These are phyloP conservation scores for Sarotherodon lohbergeri DNA, from an alignment of 2,113 vertebrate genomes.

Conservation along the genomic window DNA sequence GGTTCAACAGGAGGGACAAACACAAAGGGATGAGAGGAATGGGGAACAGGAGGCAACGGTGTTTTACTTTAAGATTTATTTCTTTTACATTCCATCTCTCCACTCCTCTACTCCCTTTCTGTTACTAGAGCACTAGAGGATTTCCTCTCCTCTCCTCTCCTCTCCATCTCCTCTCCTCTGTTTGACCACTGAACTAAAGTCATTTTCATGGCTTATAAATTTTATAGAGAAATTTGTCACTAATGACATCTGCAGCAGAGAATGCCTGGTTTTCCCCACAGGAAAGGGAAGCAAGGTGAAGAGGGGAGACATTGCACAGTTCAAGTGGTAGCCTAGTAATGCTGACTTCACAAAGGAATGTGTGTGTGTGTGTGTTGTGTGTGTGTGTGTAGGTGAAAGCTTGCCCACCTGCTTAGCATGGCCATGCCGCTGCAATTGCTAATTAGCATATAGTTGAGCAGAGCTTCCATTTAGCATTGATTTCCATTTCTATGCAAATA, in stretches of 20 bases:
- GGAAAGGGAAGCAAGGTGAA: background rate
- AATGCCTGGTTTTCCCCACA: background rate
- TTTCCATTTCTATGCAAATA: background rate
- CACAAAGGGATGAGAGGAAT: background rate
- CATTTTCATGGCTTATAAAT: slow-evolving; percentile 75
- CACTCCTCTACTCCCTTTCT: background rate
- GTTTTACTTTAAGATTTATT: slow-evolving; percentile 13
- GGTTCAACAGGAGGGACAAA: background rate
- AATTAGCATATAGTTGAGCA: slow-evolving; percentile 3
- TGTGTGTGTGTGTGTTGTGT: background rate
- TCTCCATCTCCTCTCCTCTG: background rate
- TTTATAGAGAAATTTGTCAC: slow-evolving; percentile 63
- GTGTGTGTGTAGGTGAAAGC: slow-evolving; percentile 13
- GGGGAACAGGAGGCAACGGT: background rate
- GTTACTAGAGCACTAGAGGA: background rate
- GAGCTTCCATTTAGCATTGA: background rate
- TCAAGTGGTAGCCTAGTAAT: slow-evolving; percentile 25
- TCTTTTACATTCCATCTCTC: slow-evolving; percentile 18
- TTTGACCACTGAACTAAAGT: slow-evolving; percentile 42
- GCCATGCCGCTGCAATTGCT: background rate
- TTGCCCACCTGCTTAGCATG: slow-evolving; percentile 36
- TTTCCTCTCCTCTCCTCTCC: background rate
- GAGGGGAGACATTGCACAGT: slow-evolving; percentile 23
- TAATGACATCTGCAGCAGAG: slow-evolving; percentile 74
- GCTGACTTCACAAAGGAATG: slow-evolving; percentile 39